Percentiles rank a stretch among this genome's conserved stretches.
These are phyloP conservation scores for Drosophila miranda DNA, from an alignment of 1,140 invertebrate genomes.

Conservation along the genomic window DNA sequence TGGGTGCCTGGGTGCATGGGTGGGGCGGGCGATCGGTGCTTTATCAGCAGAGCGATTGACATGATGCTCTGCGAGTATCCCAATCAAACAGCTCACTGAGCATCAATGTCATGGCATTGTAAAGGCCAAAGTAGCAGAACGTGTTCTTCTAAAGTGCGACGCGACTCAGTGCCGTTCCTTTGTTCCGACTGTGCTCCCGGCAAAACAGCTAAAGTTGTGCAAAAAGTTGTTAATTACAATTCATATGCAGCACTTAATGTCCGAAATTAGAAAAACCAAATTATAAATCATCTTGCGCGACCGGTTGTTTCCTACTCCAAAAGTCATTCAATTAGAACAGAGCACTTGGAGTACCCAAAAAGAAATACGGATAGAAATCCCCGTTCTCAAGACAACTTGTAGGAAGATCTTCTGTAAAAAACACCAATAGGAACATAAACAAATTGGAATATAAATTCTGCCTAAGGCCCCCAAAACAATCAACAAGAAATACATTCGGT, in stretches of 20 bases:
- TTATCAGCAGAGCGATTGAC: constrained; percentile 28
- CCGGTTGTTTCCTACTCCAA: constrained; percentile 29
- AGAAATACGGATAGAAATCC: constrained; percentile 26
- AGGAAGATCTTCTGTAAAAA: constrained; percentile 29
- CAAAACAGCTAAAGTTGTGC: neutral
- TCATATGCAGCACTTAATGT: constrained; percentile 9
- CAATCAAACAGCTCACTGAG: constrained; percentile 17
- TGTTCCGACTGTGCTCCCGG: constrained; percentile 7
- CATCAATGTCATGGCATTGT: constrained; percentile 16
- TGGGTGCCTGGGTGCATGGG: no score
- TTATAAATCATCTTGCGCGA: constrained; percentile 18
- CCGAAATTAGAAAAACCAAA: neutral
- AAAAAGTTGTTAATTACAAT: constrained; percentile 41
- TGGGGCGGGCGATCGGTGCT: no score
- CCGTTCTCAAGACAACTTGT: constrained; percentile 19
- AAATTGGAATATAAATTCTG: constrained; percentile 48
- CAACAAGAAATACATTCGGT: constrained; percentile 35
- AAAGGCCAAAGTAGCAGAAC: neutral
- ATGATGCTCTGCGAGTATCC: constrained; percentile 8
- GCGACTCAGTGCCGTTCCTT: constrained; percentile 22
- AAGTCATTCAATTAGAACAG: constrained; percentile 46
- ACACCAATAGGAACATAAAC: constrained; percentile 20
- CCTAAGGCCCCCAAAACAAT: neutral
- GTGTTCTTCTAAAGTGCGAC: constrained; percentile 14
- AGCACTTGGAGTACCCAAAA: constrained; percentile 12